These are phyloP conservation scores for Eudorcas thomsonii DNA, from an alignment of 2,113 vertebrate genomes.

Conservation along the genomic window DNA sequence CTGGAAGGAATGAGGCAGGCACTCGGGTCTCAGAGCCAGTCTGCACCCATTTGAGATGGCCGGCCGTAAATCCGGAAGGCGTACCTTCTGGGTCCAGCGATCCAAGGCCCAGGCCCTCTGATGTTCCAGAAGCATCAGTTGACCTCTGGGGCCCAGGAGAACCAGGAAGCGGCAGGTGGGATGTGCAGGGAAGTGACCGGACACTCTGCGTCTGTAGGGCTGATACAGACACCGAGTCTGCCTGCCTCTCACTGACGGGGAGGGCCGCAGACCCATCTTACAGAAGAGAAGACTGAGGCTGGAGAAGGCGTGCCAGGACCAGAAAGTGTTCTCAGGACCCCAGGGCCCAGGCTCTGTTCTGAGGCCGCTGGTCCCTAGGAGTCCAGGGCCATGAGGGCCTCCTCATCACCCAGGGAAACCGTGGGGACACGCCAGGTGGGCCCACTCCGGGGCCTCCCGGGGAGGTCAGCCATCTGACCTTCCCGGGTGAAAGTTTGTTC, in stretches of 20 bases:
- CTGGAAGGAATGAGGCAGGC: not conserved
- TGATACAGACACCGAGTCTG: fast-evolving
- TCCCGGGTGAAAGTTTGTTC: fast-evolving
- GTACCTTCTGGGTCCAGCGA: fast-evolving
- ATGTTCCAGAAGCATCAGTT: not conserved
- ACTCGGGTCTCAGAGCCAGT: not conserved
- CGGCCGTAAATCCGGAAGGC: not conserved
- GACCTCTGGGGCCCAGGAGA: not conserved
- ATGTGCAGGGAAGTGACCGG: fast-evolving
- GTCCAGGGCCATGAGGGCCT: not conserved
- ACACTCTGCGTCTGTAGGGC: fast-evolving
- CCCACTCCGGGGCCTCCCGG: not conserved
- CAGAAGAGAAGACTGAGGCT: not conserved
- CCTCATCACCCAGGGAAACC: not conserved
- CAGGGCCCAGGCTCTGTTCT: not conserved
- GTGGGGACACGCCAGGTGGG: fast-evolving
- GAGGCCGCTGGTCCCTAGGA: not conserved
- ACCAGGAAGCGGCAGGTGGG: not conserved
- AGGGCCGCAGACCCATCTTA: fast-evolving
- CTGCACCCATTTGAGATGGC: fast-evolving
- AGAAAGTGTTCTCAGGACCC: not conserved
- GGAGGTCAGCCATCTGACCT: not conserved
- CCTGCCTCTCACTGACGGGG: fast-evolving
- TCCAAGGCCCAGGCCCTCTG: not conserved
- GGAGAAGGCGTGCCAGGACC: too few species aligned